Evolutionary conservation across 1,140 invertebrate species (phyloP), one percentile per base, ranked within the genome.

Genomic region (Drosophila persimilis): DNA sequence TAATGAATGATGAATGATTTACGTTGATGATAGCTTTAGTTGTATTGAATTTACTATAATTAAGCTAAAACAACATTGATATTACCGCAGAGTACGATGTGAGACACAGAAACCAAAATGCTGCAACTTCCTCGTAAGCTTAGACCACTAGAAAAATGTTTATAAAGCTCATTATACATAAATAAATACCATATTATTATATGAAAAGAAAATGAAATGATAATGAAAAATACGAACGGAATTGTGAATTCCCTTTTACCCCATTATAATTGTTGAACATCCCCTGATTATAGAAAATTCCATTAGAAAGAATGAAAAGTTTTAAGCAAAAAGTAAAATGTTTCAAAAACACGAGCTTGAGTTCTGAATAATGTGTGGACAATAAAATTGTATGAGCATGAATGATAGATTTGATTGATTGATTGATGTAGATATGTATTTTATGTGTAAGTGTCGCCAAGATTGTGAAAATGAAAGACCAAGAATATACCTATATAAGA

Each of bases 1-100:
- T 60, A 62, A 63, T 55, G 50, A 39, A 35, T 59, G 35, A 80
- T 72, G 60, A 73, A 45, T 62, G 60, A 56, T 75, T 56, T 64
- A 51, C 50, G 62, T 71, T 56, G 65, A 81, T 88, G 65, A 81
- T 88, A 88, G 75, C 80, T 59, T 83, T 88, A 88, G 57, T 47
- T 76, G 73, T 88, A 79, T 79, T 76, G 83, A 88, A 88, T 88
- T 88, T 88, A 88, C 59, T 88, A 88, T 81, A 73, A 44, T 55
- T 84, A 88, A 88, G 78, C 73, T 71, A 71, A 26, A 39, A 39
- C 73, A 61, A 88, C 35, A 78, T 74, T 88, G 83, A 88, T 88
- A 88, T 88, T 88, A 83, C 48, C 70, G 57, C 77, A 58, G 69
- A 65, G 56, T 57, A 74, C 44, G 77, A 73, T 77, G 74, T 73